phyloP scores from a whole-genome alignment of 2,888 invertebrate species.

The Amphimallon solstitiale region DNA sequence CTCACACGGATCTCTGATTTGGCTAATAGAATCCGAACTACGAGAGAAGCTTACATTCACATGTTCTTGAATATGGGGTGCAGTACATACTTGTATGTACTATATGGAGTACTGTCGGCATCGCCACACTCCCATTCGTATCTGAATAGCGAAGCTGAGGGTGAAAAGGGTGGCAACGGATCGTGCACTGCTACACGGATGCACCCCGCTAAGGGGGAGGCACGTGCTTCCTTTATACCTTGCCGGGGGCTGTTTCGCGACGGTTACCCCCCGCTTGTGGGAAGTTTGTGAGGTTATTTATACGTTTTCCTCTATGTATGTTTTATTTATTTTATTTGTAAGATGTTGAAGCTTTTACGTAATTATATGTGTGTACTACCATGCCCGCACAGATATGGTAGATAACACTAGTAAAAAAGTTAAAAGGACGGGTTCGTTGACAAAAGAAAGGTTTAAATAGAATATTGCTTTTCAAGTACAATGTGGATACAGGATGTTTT shows the following conservation, averaged over 20 bases:
- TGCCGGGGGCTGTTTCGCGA: constrained; percentile 33
- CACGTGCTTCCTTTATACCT: constrained; percentile 44
- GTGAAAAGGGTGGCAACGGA: constrained; percentile 30
- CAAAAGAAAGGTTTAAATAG: too few species aligned
- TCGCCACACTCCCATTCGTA: constrained; percentile 38
- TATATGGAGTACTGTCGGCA: constrained; percentile 5
- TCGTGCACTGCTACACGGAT: constrained; percentile 25
- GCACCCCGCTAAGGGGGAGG: constrained; percentile 45
- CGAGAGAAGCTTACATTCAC: constrained; percentile 18
- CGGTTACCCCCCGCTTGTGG: constrained; percentile 45
- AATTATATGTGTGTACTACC: background rate
- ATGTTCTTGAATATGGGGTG: constrained; percentile 15
- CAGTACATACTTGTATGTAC: constrained; percentile 15
- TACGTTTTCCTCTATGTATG: constrained; percentile 29
- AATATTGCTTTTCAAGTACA: too few species aligned
- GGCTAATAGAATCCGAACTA: constrained; percentile 36
- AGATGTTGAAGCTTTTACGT: background rate
- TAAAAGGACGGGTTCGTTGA: too few species aligned
- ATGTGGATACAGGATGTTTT: too few species aligned
- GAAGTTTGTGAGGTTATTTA: constrained; percentile 43
- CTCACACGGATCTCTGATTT: constrained; percentile 40
- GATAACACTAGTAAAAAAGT: too few species aligned
- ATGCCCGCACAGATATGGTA: too few species aligned
- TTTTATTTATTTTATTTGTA: constrained; percentile 6
- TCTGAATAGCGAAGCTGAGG: constrained; percentile 18